Evolutionary conservation across 2,113 vertebrate genomes (phyloP).

Genomic region (Spilogale gracilis): DNA sequence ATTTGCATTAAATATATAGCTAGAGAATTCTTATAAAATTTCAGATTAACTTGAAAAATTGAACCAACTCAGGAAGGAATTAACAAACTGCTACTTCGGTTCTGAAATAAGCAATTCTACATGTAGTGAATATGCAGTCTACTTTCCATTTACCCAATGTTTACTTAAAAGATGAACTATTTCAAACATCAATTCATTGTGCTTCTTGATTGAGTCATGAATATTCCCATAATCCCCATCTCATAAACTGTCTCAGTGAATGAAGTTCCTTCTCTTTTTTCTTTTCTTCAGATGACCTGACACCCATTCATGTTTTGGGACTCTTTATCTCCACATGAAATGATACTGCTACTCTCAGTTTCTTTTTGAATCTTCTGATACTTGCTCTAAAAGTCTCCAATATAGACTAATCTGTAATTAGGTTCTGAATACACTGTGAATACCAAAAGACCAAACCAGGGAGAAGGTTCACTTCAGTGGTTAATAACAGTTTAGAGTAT

Average conservation of each 20-base stretch:
- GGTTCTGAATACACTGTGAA: slow-evolving; percentile 86
- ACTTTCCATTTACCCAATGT: slow-evolving; percentile 91
- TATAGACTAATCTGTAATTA: slow-evolving; percentile 95
- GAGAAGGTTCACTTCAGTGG: slow-evolving; percentile 75
- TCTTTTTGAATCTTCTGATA: slow-evolving; percentile 89
- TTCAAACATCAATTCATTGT: slow-evolving; percentile 94
- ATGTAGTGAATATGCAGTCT: slow-evolving; percentile 76
- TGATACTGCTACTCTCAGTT: slow-evolving; percentile 90
- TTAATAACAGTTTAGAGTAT: slow-evolving; percentile 75
- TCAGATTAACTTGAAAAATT: slow-evolving; percentile 69
- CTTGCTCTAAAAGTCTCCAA: slow-evolving; percentile 88
- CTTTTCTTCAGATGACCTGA: slow-evolving; percentile 73
- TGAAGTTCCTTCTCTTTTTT: slow-evolving; percentile 76
- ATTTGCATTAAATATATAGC: slow-evolving; percentile 57
- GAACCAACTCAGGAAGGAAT: slow-evolving; percentile 74
- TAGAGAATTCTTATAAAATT: slow-evolving; percentile 53
- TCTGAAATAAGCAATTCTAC: slow-evolving; percentile 61
- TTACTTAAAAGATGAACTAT: slow-evolving; percentile 97
- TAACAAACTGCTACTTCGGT: slow-evolving; percentile 76
- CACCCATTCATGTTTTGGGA: slow-evolving; percentile 90
- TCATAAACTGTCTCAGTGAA: slow-evolving; percentile 88
- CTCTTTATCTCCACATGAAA: slow-evolving; percentile 94
- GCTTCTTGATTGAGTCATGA: slow-evolving; percentile 95
- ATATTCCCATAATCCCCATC: slow-evolving; percentile 97
- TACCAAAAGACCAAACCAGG: slow-evolving; percentile 70